Evolutionary conservation across 1,140 invertebrate species (phyloP).

Genomic region (Penaeus japonicus): DNA sequence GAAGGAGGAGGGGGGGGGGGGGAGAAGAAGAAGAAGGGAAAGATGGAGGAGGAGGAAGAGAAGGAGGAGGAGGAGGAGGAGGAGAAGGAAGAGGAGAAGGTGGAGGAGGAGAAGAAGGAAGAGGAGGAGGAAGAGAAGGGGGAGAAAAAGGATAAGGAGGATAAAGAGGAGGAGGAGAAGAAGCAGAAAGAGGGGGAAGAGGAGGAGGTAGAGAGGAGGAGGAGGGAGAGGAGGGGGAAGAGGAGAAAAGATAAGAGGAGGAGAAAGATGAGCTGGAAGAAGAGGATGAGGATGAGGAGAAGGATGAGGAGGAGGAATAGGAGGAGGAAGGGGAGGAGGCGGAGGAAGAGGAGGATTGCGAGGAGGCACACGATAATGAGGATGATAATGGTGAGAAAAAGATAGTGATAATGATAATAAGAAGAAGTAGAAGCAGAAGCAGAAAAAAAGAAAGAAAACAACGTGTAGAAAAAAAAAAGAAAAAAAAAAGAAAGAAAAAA

Average conservation of each 20-base stretch:
- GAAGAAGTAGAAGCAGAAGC: not conserved
- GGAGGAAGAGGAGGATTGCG: not conserved
- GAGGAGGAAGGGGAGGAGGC: too few relatives aligned
- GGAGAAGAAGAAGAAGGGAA: not conserved
- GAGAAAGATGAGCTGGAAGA: too few relatives aligned
- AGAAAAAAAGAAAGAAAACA: not conserved
- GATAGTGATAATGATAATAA: not conserved
- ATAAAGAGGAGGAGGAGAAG: not conserved
- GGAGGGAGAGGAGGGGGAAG: not conserved
- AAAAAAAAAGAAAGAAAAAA: not conserved
- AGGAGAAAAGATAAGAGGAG: too few relatives aligned
- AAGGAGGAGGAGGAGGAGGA: not conserved
- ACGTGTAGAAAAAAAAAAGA: too few relatives aligned
- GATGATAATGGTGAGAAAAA: too few relatives aligned
- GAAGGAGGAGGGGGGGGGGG: not conserved
- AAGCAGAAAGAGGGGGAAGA: not conserved
- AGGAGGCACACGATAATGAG: too few relatives aligned
- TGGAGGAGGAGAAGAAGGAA: not conserved
- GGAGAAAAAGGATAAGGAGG: not conserved
- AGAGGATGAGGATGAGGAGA: too few relatives aligned
- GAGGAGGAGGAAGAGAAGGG: not conserved
- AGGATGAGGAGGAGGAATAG: not conserved
- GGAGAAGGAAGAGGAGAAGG: not conserved
- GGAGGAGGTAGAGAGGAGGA: not conserved
- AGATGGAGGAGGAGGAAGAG: conserved; percentile 4